phyloP scores from a whole-genome alignment of 2,888 invertebrate genomes.

The Cephus runcator region DNA sequence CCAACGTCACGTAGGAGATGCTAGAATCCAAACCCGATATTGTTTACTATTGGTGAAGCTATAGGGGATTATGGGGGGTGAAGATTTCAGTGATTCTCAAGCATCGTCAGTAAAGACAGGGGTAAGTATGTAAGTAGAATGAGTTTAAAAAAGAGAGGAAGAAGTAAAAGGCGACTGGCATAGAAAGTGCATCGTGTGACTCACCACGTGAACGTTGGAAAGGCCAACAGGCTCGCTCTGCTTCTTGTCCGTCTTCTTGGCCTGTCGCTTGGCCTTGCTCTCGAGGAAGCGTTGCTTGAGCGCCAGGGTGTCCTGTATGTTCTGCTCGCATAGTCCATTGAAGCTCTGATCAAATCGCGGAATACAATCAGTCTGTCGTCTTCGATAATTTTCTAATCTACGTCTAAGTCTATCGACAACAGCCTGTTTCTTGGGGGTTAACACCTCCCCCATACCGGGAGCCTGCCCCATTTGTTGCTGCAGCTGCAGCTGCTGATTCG shows the following conservation, averaged over 20 bases:
- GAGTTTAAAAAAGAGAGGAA: no score
- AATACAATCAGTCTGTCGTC: conserved; percentile 86
- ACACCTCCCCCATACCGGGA: conserved; percentile 71
- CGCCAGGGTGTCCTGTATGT: conserved; percentile 87
- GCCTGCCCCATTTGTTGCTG: conserved; percentile 65
- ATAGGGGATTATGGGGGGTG: no score
- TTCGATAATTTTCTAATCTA: conserved; percentile 88
- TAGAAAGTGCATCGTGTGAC: conserved; percentile 26
- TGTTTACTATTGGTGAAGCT: no score
- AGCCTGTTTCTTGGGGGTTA: conserved; percentile 84
- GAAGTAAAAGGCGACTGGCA: no score
- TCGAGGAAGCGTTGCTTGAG: conserved; percentile 91
- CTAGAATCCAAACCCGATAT: no score
- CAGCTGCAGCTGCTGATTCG: conserved; percentile 55
- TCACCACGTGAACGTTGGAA: conserved; percentile 64
- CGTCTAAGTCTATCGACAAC: conserved; percentile 86
- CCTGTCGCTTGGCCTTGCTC: conserved; percentile 88
- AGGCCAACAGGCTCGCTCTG: conserved; percentile 71
- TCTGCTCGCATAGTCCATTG: conserved; percentile 88
- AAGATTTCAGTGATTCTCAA: no score
- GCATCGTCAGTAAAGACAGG: no score
- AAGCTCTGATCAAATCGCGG: conserved; percentile 90
- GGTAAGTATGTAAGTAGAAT: no score
- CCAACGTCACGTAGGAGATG: no score
- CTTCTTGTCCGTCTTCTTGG: conserved; percentile 80